Evolutionary conservation across 2,888 invertebrate genomes (phyloP).

Genomic region (Tipula helvola): DNA sequence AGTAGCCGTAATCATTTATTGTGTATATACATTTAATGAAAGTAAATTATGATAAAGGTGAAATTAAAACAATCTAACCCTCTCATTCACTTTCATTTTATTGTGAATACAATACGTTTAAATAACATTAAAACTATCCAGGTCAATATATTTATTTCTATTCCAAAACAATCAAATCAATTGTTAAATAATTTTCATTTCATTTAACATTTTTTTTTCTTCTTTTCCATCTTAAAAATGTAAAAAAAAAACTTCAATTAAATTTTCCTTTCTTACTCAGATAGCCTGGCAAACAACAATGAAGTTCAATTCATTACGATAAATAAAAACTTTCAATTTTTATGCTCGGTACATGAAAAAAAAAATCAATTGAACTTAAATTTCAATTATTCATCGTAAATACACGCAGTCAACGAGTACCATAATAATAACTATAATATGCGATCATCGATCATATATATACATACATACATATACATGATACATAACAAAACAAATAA

Average conservation of each 20-base stretch:
- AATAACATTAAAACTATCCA: not conserved
- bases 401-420: not conserved
- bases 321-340: slow-evolving; percentile 1
- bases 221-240: not conserved
- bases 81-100: not conserved
- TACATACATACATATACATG: no score
- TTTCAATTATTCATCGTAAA: not conserved
- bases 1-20: not conserved
- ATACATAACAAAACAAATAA: not conserved
- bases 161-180: not conserved
- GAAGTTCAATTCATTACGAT: not conserved
- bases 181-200: not conserved
- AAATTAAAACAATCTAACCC: not conserved
- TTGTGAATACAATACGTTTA: not conserved
- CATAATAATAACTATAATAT: not conserved
- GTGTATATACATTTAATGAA: not conserved
- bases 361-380: not conserved
- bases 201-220: not conserved
- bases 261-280: not conserved
- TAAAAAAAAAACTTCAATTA: not conserved
- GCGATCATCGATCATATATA: no score
- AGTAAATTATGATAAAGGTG: not conserved
- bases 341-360: not conserved
- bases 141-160: not conserved
- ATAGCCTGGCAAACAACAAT: not conserved